Conservation (phyloP, 2,888 invertebrate genomes). For the Amphipyra berbera region DNA sequence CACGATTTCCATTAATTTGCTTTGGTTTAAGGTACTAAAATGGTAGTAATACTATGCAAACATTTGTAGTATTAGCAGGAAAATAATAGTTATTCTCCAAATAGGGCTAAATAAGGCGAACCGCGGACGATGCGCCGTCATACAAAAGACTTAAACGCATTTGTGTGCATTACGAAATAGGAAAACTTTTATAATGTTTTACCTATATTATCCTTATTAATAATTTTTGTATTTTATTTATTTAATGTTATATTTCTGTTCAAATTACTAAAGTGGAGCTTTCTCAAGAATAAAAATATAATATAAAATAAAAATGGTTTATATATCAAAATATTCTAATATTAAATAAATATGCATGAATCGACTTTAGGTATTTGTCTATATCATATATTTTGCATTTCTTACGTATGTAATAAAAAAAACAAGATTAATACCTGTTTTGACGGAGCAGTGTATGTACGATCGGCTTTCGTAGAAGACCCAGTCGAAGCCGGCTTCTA, state of each 20-base stretch:
- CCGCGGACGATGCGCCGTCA: slow-evolving; percentile 45
- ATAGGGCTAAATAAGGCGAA: slow-evolving; percentile 33
- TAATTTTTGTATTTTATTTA: slow-evolving; percentile 30
- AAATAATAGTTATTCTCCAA: slow-evolving; percentile 9
- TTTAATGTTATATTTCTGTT: slow-evolving; percentile 24
- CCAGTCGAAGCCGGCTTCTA: slow-evolving; percentile 99
- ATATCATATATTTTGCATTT: neutral
- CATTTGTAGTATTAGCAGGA: slow-evolving; percentile 1
- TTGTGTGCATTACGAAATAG: slow-evolving; percentile 25
- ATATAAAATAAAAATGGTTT: neutral
- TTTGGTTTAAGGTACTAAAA: neutral
- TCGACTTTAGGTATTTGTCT: neutral
- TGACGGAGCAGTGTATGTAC: slow-evolving; percentile 99
- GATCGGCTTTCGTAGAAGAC: slow-evolving; percentile 98
- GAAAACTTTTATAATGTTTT: slow-evolving; percentile 22
- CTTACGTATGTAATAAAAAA: neutral
- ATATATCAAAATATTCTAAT: neutral
- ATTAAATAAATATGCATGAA: neutral
- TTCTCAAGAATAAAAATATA: neutral
- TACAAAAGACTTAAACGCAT: slow-evolving; percentile 84
- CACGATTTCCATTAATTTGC: neutral
- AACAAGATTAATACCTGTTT: slow-evolving; percentile 93
- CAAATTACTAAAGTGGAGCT: slow-evolving; percentile 14
- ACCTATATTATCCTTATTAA: slow-evolving; percentile 23
- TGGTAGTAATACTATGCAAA: slow-evolving; percentile 5